Evolutionary conservation across 2,113 vertebrate genomes (phyloP).

Genomic region (Hemiscyllium ocellatum): DNA sequence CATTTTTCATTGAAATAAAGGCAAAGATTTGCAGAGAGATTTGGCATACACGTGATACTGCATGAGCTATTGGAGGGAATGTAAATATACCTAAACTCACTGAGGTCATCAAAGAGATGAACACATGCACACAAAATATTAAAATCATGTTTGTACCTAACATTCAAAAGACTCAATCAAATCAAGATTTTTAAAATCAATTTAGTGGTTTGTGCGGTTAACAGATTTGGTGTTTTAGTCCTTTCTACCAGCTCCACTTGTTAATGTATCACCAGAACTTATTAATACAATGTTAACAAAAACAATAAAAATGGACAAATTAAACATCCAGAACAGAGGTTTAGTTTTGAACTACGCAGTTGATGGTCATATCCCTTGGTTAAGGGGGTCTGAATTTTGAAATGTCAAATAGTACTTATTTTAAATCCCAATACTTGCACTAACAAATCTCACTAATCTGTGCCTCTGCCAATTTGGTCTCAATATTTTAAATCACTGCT

Average conservation of each 20-base stretch:
- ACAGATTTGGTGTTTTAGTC: not conserved
- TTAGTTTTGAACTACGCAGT: not conserved
- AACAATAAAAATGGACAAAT: not conserved
- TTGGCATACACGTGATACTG: not conserved
- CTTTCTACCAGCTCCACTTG: not conserved
- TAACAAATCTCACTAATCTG: not conserved
- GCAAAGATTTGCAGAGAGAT: not conserved
- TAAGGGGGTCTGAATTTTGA: not conserved
- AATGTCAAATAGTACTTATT: not conserved
- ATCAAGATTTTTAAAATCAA: not conserved
- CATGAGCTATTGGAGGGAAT: not conserved
- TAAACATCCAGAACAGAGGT: not conserved
- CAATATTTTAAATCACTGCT: not conserved
- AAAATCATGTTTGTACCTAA: not conserved
- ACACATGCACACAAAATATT: not conserved
- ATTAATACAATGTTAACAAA: not conserved
- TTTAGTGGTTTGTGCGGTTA: not conserved
- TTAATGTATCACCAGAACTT: not conserved
- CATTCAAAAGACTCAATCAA: not conserved
- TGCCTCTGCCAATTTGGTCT: too few relatives aligned
- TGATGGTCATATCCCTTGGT: not conserved
- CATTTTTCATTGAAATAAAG: not conserved
- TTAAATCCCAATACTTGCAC: not conserved
- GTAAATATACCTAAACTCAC: not conserved
- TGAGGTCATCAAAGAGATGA: not conserved